Evolutionary conservation across 2,113 vertebrate genomes (phyloP), one percentile per base, ranked within the genome.

Genomic region (Ariopsis seemanni): DNA sequence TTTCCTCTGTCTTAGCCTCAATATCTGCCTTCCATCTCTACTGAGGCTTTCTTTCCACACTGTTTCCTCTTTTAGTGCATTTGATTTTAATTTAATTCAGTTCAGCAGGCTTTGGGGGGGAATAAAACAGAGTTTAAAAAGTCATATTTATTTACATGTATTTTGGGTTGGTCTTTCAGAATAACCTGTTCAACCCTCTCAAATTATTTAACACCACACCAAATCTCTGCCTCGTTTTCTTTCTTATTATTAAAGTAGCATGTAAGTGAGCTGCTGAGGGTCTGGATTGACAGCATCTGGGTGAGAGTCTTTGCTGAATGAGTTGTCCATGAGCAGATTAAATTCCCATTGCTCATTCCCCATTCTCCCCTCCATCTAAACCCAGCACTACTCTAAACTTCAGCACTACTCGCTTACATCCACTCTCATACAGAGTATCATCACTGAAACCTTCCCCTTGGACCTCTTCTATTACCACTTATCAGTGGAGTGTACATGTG

Each of bases 321-420:
- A 88, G 22, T 1, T 84, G 48, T 89, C 91, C 88, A 75, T 79
- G 22, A 90, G 92, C 72, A 30, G 88, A 86, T 91, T 90, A 86
- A 87, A 93, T 92, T 89, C 93, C 90, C 88, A 86, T 85, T 77
- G 62, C 83, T 84, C 78, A 25, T 62, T 82, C 65, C 85, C 75
- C 30, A 72, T 86, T 52, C 69, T 82, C 62, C 65, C 15, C 55
- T 87, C 69, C 42, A 30, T 89, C n/a, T 82, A 87, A 86, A 87
- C 53, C 78, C 67, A 0, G 60, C 42, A 42, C 42, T 42, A 42
- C 3, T 42, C 42, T 42, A 42, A 42, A 1, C 83, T 86, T 85
- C 86, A 87, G 34, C 74, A 77, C 80, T 72, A 55, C 91, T 82
- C 67, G 2, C 34, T 48, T 9, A 42, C 57, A 55, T 57, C 42